phyloP scores from a whole-genome alignment of 1,140 invertebrate genomes.

The Aphaenogaster floridana region DNA sequence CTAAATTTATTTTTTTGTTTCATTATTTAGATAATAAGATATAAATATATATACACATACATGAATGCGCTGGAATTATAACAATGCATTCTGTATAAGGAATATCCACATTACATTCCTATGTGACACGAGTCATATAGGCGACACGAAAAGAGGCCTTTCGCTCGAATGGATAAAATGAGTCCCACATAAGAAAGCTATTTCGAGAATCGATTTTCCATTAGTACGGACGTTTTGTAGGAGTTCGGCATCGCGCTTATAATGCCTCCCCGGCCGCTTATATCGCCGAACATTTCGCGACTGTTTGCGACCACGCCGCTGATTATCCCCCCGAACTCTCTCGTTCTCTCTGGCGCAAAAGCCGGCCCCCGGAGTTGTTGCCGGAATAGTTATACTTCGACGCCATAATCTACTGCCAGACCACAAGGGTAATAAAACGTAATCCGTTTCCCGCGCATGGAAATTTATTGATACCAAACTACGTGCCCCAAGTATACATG shows the following conservation, averaged over 20 bases:
- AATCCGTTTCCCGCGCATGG: constrained; percentile 68
- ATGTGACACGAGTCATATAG: no score
- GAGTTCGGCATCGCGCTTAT: constrained; percentile 48
- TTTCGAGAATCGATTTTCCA: constrained; percentile 68
- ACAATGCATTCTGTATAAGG: background rate
- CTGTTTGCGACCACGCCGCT: constrained; percentile 61
- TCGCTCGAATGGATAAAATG: background rate
- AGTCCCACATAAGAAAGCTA: constrained; percentile 46
- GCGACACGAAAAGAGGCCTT: background rate
- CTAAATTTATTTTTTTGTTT: background rate
- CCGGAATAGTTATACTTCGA: constrained; percentile 73
- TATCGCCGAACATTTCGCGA: constrained; percentile 68
- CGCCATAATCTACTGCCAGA: constrained; percentile 66
- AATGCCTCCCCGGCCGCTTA: constrained; percentile 33
- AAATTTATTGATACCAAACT: constrained; percentile 71
- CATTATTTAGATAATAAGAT: background rate
- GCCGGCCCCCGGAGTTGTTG: constrained; percentile 49
- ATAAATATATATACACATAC: background rate
- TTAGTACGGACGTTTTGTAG: constrained; percentile 64
- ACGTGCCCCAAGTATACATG: constrained; percentile 61
- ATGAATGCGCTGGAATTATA: background rate
- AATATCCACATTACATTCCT: background rate
- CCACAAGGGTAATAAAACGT: constrained; percentile 76
- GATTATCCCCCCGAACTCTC: constrained; percentile 63
- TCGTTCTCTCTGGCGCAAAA: constrained; percentile 44